Evolutionary conservation across 2,888 invertebrate genomes (phyloP).

Genomic region (Shargacucullia verbasci): DNA sequence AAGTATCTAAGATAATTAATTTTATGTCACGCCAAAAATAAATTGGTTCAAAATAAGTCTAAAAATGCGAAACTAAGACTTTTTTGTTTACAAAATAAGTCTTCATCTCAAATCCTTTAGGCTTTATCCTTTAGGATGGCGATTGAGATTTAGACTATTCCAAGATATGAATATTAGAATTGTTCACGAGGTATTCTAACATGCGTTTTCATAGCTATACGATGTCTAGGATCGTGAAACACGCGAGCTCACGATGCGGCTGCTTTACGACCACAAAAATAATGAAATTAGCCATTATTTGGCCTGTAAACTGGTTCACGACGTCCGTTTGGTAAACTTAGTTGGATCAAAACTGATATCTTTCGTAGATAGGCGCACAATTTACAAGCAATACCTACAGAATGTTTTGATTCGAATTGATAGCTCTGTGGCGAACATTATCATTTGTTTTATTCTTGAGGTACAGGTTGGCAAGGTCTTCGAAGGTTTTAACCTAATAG

Average conservation of each 20-base stretch:
- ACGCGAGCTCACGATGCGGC: conserved; percentile 73
- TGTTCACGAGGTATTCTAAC: conserved; percentile 17
- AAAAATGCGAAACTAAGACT: no score
- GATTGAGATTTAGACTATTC: no score
- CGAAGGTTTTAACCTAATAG: no score
- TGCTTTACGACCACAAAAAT: conserved; percentile 76
- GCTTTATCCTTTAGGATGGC: no score
- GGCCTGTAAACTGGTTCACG: conserved; percentile 62
- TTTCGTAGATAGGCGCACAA: conserved; percentile 30
- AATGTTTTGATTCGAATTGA: conserved; percentile 45
- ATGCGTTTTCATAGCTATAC: conserved; percentile 35
- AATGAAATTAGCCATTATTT: conserved; percentile 81
- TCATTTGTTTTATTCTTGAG: conserved; percentile 11
- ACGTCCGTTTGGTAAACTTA: conserved; percentile 48
- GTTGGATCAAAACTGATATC: conserved; percentile 45
- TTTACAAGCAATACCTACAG: conserved; percentile 30
- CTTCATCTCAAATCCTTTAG: no score
- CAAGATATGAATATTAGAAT: no score
- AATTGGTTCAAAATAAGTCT: no score
- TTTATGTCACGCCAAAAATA: no score
- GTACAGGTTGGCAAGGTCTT: no score
- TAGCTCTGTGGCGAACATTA: conserved; percentile 23
- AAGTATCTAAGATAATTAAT: no score
- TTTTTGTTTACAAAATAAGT: no score
- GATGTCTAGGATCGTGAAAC: conserved; percentile 56